These are phyloP conservation scores for Spinus olivaceus DNA, from an alignment of 2,797 vertebrate genomes.

Conservation along the genomic window DNA sequence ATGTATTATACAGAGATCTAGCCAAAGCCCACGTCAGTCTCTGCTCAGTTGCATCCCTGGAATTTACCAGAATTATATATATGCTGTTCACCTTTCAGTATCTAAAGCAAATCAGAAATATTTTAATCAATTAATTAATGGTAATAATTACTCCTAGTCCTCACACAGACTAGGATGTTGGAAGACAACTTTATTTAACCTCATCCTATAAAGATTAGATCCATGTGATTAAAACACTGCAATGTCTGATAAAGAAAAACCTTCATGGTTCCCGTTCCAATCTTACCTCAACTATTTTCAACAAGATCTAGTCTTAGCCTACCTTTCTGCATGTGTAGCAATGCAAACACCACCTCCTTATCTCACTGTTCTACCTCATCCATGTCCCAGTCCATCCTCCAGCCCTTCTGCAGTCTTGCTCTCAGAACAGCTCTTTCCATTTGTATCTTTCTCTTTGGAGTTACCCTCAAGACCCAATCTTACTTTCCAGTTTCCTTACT, in stretches of 20 bases:
- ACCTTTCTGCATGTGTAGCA: not conserved
- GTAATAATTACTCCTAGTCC: not conserved
- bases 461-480: not conserved
- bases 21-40: not conserved
- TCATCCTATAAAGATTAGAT: not conserved
- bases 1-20: not conserved
- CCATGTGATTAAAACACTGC: not conserved
- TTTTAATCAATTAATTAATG: not conserved
- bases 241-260: not conserved
- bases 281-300: not conserved
- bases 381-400: not conserved
- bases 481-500: not conserved
- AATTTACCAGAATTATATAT: slow-evolving; percentile 7
- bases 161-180: not conserved
- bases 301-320: not conserved
- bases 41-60: not conserved
- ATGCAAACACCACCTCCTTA: not conserved
- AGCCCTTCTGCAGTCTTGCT: not conserved
- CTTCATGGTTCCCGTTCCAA: not conserved
- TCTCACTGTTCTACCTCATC: not conserved
- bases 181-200: not conserved
- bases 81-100: not conserved
- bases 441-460: not conserved
- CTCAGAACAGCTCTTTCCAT: not conserved
- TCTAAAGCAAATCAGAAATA: not conserved